Base-by-base conservation (phyloP, 2,113 vertebrate species). In the Redunca redunca region DNA sequence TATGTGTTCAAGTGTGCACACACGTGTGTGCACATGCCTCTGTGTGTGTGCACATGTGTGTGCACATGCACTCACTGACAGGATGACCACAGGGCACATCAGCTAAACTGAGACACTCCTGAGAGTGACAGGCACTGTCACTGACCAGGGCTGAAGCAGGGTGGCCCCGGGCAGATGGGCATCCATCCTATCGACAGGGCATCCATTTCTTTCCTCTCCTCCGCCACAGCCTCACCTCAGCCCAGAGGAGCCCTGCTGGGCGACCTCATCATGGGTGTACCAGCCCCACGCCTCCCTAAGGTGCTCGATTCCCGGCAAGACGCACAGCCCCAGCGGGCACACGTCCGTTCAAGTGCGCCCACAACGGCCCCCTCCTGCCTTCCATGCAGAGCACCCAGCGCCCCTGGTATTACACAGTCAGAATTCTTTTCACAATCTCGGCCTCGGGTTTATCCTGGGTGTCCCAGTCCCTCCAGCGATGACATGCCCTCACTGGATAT, bases 381-480 rank as follows among this genome's bases (percentile, higher is more conserved):
- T 5, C 5, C n/a, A 26, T 1, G 9, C 16, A 9, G 46, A 21
- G 36, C 64, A 17, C 7, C 2, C 1, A 0, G 3, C 0, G 19
- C 12, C 8, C 17, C 6, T 9, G 28, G n/a, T 25, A 1, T 7
- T 4, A 3, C 3, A 8, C 6, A 36, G 0, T 19, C 15, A 62
- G 64, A 25, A 43, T 19, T 23, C 78, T 50, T 17, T 3, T 43
- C 1, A 4, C 7, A 48, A 2, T 7, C 2, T 9, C 0, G 1
- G 80, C 9, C 52, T 88, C 46, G 0, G 64, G 6, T 26, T 33
- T 28, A n/a, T 7, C 7, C 23, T 11, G 17, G 50, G 48, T 4
- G 28, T 64, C 15, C n/a, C 40, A 6, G 58, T 1, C 67, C 60
- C 8, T 14, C 33, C 7, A 3, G 2, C 1, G 2, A 17, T 36